A percentile compares a stretch with the other conserved stretches of the same genome.
Conservation (phyloP, 37 sponge, comb jelly and placozoan species). For the Eunapius fragilis region DNA sequence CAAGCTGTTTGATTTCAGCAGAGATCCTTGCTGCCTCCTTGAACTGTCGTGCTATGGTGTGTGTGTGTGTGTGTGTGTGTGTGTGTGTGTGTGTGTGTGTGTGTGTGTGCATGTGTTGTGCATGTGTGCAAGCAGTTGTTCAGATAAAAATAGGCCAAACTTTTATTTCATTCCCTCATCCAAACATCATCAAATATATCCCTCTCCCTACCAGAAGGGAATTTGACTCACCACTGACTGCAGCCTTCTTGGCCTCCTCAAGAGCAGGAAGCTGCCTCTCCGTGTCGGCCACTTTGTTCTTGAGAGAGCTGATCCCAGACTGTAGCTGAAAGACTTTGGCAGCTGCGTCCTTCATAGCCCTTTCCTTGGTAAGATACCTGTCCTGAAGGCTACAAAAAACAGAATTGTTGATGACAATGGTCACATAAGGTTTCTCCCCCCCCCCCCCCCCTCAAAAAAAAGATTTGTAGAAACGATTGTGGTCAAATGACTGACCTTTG, state of each 20-base stretch:
- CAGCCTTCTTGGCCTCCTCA: constrained; percentile 66
- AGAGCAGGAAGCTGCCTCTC: constrained; percentile 45
- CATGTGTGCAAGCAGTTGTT: too few relatives aligned
- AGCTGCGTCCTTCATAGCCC: constrained; percentile 21
- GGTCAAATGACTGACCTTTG: not conserved
- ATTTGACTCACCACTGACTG: constrained; percentile 41
- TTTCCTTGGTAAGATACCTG: not conserved
- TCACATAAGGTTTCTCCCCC: too few relatives aligned
- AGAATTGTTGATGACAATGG: not conserved
- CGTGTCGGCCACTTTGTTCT: constrained; percentile 14
- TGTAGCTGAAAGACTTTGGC: constrained; percentile 25
- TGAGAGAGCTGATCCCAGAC: constrained; percentile 12
- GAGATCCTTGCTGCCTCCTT: constrained; percentile 44
- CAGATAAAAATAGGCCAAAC: too few relatives aligned
- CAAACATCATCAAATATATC: not conserved
- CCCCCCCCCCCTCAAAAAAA: too few relatives aligned
- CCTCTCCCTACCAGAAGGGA: not conserved
- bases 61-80: not conserved
- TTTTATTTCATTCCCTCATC: not conserved
- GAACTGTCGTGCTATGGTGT: constrained; percentile 44
- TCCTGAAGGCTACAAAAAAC: constrained; percentile 1
- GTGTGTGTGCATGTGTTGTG: not conserved
- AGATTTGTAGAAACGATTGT: not conserved
- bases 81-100: not conserved
- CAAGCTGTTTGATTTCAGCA: constrained; percentile 25